phyloP scores from a whole-genome alignment of 2,888 invertebrate genomes.

The Tetragonula carbonaria region DNA sequence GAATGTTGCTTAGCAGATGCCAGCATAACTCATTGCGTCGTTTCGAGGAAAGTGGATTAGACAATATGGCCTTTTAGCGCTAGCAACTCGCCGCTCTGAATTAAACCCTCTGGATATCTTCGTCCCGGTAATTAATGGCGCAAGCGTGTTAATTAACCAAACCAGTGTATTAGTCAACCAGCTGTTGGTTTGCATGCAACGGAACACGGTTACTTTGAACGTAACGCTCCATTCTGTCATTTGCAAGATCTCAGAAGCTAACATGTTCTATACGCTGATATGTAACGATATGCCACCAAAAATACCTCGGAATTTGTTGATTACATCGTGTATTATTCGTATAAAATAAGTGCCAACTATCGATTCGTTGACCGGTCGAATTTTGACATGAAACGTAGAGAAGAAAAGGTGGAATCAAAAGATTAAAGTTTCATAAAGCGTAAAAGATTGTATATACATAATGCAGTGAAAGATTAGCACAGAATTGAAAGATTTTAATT shows the following conservation, averaged over 20 bases:
- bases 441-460: background rate
- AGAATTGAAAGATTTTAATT: too few relatives aligned
- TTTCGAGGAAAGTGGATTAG: slow-evolving; percentile 34
- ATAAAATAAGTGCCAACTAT: too few relatives aligned
- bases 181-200: slow-evolving; percentile 8
- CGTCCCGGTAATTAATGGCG: slow-evolving; percentile 25
- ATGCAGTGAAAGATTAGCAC: too few relatives aligned
- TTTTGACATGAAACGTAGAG: background rate
- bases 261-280: background rate
- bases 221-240: background rate
- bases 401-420: background rate
- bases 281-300: background rate
- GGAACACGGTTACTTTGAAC: slow-evolving; percentile 1
- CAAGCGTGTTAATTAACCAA: slow-evolving; percentile 29
- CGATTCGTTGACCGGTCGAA: background rate
- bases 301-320: too few relatives aligned
- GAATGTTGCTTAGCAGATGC: background rate
- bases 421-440: background rate
- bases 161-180: slow-evolving; percentile 18
- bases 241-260: background rate
- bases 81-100: slow-evolving; percentile 7
- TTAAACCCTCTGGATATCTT: slow-evolving; percentile 24
- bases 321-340: too few relatives aligned
- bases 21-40: slow-evolving; percentile 5
- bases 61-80: slow-evolving; percentile 33